Conservation (phyloP, 2,113 vertebrate genomes). For the Misgurnus anguillicaudatus region DNA sequence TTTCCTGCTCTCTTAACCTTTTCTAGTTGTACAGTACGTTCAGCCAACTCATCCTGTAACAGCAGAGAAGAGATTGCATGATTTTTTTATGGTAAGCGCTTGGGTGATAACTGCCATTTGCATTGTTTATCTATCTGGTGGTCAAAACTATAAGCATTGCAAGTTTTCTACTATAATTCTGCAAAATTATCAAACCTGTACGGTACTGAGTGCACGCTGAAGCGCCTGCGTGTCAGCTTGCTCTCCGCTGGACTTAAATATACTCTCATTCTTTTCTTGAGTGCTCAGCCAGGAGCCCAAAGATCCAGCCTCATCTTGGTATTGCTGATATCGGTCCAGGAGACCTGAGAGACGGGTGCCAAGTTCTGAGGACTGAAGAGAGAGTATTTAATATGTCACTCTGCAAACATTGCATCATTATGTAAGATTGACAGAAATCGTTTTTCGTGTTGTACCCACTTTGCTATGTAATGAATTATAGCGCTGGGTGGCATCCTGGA, state of each 20-base stretch:
- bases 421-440: not conserved
- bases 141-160: too few relatives aligned
- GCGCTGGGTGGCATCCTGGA: conserved; percentile 84
- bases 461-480: conserved; percentile 85
- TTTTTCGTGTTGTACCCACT: conserved; percentile 67
- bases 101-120: not conserved
- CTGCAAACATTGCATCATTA: not conserved
- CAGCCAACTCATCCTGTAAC: conserved; percentile 89
- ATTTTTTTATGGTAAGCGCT: not conserved
- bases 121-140: not conserved
- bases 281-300: conserved; percentile 84
- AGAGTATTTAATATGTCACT: not conserved
- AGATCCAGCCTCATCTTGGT: conserved; percentile 84
- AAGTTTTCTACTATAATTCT: too few relatives aligned
- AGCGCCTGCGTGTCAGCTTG: conserved; percentile 79
- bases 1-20: conserved; percentile 86
- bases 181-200: conserved; percentile 78
- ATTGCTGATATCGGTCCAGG: conserved; percentile 87
- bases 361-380: conserved; percentile 81
- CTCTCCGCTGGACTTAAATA: conserved; percentile 76
- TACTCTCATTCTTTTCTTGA: conserved; percentile 78
- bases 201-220: conserved; percentile 79
- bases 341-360: conserved; percentile 83
- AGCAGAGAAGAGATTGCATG: conserved; percentile 66
- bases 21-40: conserved; percentile 89